Base-by-base conservation (phyloP, 2,113 vertebrate species). In the Apteryx mantelli region DNA sequence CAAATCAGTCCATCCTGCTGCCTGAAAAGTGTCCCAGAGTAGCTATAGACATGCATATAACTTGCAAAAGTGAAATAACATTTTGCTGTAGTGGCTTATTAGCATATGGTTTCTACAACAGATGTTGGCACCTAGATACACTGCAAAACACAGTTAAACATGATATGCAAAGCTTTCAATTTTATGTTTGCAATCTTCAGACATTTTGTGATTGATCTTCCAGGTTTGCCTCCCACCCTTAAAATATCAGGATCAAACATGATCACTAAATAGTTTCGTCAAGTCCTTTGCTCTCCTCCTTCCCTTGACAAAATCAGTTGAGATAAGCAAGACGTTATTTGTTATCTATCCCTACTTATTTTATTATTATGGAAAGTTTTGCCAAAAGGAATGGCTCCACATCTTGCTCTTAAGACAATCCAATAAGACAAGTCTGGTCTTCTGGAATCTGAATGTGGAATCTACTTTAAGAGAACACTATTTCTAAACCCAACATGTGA, bases 31-130 rank as follows among this genome's bases (percentile, higher is more conserved):
- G 3, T 86, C 90, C 79, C 64, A 80, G 74, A 65, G 71, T 61
- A 91, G 77, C 73, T 63, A 89, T 17, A 86, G 70, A 95, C 44
- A 75, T 63, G 10, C 58, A 63, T 28, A 19, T 56, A 82, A 89
- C 9, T 87, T 56, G 79, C 85, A 91, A 93, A 63, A 91, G 71
- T 6, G 91, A 82, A 80, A 94, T 95, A 97, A 96, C 30, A 90
- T 90, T 91, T 92, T 71, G 78, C 61, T 87, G 89, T 8, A 87
- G 84, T 91, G 94, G 84, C 87, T 84, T 93, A 94, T 93, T 83
- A 96, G 91, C 95, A 88, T 81, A 95, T 68, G 71, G 87, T 95
- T 97, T 94, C 91, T 77, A 86, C 69, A 92, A 89, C 85, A 92
- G 75, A 88, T 80, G 76, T 71, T 88, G 82, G 82, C 92, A 95